These are phyloP conservation scores for Drosophila ironensis DNA, from an alignment of 1,140 invertebrate genomes.

Conservation along the genomic window DNA sequence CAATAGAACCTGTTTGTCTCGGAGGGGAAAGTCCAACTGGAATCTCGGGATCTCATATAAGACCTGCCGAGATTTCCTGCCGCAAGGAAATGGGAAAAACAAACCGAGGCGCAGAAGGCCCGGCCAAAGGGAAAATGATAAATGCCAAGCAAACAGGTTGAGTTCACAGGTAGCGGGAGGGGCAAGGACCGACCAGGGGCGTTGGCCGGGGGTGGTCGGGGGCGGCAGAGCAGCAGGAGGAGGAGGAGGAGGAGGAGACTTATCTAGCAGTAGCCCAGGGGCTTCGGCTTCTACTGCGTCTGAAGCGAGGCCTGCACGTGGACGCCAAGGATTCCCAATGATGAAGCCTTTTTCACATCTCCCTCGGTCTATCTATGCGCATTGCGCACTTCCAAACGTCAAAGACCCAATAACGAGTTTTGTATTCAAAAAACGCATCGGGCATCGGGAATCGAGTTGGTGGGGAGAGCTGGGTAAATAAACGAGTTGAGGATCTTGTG, in stretches of 20 bases:
- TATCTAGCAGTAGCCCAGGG: constrained; percentile 54
- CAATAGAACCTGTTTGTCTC: constrained; percentile 74
- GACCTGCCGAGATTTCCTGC: constrained; percentile 69
- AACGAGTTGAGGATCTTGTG: constrained; percentile 71
- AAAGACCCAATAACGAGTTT: constrained; percentile 64
- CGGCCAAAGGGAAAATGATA: constrained; percentile 62
- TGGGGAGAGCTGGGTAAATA: constrained; percentile 10
- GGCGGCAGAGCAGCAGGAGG: too few relatives aligned
- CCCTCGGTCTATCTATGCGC: constrained; percentile 24
- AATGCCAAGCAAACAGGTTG: constrained; percentile 72
- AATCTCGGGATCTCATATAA: constrained; percentile 44
- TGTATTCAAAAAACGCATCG: constrained; percentile 52
- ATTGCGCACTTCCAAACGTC: constrained; percentile 62
- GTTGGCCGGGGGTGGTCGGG: too few relatives aligned
- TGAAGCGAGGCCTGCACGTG: constrained; percentile 72
- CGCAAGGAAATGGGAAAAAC: constrained; percentile 66
- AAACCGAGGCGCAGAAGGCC: constrained; percentile 46
- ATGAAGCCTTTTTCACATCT: constrained; percentile 71
- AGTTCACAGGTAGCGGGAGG: constrained; percentile 54
- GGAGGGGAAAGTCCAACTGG: constrained; percentile 75
- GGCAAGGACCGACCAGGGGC: not conserved
- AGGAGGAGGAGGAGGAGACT: constrained; percentile 2
- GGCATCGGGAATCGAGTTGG: too few relatives aligned
- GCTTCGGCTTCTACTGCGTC: constrained; percentile 11
- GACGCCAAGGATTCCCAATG: constrained; percentile 43